These are phyloP conservation scores for Dendrocopos noguchii DNA, from an alignment of 2,113 vertebrate species.

Conservation along the genomic window DNA sequence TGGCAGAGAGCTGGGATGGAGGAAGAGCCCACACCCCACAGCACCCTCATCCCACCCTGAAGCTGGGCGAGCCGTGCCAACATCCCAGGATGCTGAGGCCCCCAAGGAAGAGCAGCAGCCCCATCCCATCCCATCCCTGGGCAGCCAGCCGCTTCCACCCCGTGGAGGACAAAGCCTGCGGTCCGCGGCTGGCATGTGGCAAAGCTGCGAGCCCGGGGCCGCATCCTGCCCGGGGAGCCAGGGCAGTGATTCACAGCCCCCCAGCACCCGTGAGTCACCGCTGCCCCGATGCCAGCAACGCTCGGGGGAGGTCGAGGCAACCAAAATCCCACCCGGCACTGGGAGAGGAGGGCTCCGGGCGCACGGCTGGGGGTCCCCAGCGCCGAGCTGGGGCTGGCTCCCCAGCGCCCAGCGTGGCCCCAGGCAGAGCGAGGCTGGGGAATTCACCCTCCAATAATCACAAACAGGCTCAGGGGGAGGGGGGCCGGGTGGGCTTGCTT, in stretches of 20 bases:
- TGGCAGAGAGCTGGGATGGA: neutral
- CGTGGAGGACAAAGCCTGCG: constrained; percentile 53
- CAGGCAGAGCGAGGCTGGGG: constrained; percentile 14
- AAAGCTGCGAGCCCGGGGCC: constrained; percentile 15
- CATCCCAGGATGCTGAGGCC: neutral
- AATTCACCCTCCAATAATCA: constrained; percentile 61
- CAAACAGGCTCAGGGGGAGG: constrained; percentile 43
- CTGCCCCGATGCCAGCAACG: neutral
- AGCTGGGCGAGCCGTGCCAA: neutral
- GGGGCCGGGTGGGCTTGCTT: constrained; percentile 51
- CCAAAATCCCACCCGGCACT: neutral
- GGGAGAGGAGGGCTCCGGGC: neutral
- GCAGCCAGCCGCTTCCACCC: constrained; percentile 31
- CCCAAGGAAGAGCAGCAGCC: neutral
- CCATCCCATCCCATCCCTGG: neutral
- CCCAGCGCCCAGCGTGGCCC: neutral
- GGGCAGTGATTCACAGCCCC: constrained; percentile 51
- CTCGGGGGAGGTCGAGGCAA: neutral
- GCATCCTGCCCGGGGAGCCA: constrained; percentile 42
- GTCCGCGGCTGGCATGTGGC: constrained; percentile 8
- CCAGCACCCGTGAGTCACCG: constrained; percentile 1
- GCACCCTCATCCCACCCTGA: neutral
- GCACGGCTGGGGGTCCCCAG: neutral
- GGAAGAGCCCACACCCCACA: neutral
- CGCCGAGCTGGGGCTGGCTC: neutral